Base-by-base conservation (phyloP, 2,113 vertebrate genomes). In the Marmota monax region DNA sequence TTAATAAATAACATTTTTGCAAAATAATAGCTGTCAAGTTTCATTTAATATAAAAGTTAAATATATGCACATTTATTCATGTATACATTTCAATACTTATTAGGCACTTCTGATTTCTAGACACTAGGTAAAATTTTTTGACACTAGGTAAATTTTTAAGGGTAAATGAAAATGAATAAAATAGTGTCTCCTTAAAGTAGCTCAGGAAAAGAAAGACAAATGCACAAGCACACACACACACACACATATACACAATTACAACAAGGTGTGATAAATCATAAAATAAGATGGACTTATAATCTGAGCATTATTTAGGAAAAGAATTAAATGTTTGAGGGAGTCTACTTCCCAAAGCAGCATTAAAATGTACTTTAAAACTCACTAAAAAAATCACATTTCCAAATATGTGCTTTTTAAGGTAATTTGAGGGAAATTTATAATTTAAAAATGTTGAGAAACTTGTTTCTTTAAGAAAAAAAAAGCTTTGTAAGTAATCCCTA, bases 51-150 rank as follows among this genome's bases (percentile, higher is more conserved):
- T 67, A 6, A 70, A 82, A 53, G 39, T 87, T 84, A 87, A 90
- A 85, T n/a, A 85, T 67, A 88, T 13, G 7, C 56, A 88, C 20
- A 80, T 87, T 78, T 95, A 76, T 65, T 83, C 11, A 88, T 76
- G 8, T 3, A 83, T 77, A 27, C 2, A 76, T 89, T 94, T 92
- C 45, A 95, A 85, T 37, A 65, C 34, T 84, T 80, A 78, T 42
- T 70, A 34, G 78, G 51, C 9, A 67, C 4, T 92, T 96, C 42
- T 78, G 51, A 72, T 77, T 72, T 82, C 84, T n/a, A 65, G 23
- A 65, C 7, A 92, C 4, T 10, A 70, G 17, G 29, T 39, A 84
- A 89, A 45, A 45, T 9, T 45, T 45, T 45, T 45, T 45, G 23
- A 65, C 7, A 92, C 4, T 17, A 70, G 17, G 29, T 39, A 84